Base-by-base conservation (phyloP, 2,888 invertebrate species). In the Cephus spinipes region DNA sequence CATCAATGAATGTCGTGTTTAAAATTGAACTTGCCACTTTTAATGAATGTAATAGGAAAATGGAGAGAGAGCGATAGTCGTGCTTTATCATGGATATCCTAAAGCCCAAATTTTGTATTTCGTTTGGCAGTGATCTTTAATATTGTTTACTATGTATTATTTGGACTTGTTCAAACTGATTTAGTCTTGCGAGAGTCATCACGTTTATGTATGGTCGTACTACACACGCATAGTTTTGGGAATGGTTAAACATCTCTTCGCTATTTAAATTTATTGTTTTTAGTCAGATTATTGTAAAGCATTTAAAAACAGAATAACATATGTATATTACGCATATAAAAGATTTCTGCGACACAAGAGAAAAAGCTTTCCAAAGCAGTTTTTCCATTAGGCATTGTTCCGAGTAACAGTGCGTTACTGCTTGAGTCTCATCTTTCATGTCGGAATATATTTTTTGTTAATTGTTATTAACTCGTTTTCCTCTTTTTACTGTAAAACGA, bases 101-200 rank as follows among this genome's bases (percentile, higher is more conserved):
- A 55, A 55, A 55, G 55, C 55, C 23, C 55, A 55, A 55, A 55
- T 36, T 74, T 36, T 81, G 76, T 78, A 74, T 83, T 80, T 75
- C 79, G 68, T 85, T 85, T 88, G 88, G 89, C 89, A 89, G 88
- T 89, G 87, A 84, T 85, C 40, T 79, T 83, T 75, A 79, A 83
- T 76, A 80, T 80, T 77, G 68, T 81, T 55, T 79, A 76, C 78
- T 81, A 82, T 75, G 78, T 84, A 82, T 55, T 55, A 55, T 79
- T 83, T 84, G 83, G 81, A 85, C 82, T 81, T 82, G 81, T 83
- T 83, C 74, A 36, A 79, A 78, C 32, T 75, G 77, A 79, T 76
- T 79, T 78, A 78, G 74, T 83, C 75, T 81, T 75, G 69, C 23
- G 34, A 71, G 23, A 55, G 23, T 36, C 55, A 11, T 71, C 11